Percentiles rank a stretch among this genome's conserved stretches.
These are phyloP conservation scores for Lepidurus couesii DNA, from an alignment of 1,140 invertebrate species.

Conservation along the genomic window DNA sequence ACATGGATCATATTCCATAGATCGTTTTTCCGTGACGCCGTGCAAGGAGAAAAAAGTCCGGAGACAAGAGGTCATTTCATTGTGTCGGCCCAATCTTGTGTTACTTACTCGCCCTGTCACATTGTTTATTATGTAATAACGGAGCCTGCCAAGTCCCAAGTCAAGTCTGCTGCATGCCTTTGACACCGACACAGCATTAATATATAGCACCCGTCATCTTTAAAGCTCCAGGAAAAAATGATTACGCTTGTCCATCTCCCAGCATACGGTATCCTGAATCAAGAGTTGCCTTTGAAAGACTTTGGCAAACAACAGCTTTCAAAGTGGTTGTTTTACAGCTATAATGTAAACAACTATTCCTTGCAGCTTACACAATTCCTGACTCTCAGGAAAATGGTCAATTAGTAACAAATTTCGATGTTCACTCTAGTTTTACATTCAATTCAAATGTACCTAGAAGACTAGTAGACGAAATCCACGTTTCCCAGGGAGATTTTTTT, in stretches of 20 bases:
- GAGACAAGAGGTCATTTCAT: not conserved
- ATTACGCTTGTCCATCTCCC: not conserved
- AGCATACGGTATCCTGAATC: too few species aligned
- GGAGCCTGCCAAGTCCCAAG: not conserved
- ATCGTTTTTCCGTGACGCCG: not conserved
- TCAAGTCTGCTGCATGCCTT: not conserved
- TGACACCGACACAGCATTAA: constrained; percentile 4
- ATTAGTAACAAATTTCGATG: too few species aligned
- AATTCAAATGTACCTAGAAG: too few species aligned
- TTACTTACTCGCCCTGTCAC: not conserved
- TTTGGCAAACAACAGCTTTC: not conserved
- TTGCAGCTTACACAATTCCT: too few species aligned
- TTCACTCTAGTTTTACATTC: too few species aligned
- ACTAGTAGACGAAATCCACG: too few species aligned
- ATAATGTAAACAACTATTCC: too few species aligned
- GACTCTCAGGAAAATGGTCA: too few species aligned
- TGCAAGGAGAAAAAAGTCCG: not conserved
- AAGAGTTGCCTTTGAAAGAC: not conserved
- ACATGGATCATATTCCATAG: not conserved
- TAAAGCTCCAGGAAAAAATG: not conserved
- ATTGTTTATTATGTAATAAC: constrained; percentile 22
- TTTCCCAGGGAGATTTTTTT: not conserved
- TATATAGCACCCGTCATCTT: not conserved
- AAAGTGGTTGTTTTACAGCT: not conserved
- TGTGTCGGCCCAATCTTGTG: not conserved